These are phyloP conservation scores for Drosophila sordidula DNA, from an alignment of 2,888 invertebrate species.

Conservation along the genomic window DNA sequence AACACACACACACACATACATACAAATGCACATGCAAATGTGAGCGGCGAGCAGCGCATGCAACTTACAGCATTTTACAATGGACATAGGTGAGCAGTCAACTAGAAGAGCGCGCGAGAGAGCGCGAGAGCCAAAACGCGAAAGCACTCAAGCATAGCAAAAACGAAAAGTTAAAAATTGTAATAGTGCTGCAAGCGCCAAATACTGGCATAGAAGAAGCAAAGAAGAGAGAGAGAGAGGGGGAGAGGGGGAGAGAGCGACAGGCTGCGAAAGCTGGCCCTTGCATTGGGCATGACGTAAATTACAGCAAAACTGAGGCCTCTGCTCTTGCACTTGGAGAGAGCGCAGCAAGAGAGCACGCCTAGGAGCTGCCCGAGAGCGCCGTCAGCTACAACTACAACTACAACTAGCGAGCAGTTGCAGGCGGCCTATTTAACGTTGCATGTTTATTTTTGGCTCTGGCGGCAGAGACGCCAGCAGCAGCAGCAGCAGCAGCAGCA, in stretches of 20 bases:
- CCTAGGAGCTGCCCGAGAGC: constrained; percentile 19
- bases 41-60: constrained; percentile 61
- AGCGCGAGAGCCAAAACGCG: constrained; percentile 38
- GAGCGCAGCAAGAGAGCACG: constrained; percentile 24
- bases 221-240: constrained; percentile 10
- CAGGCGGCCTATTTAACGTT: constrained; percentile 73
- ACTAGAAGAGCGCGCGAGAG: constrained; percentile 20
- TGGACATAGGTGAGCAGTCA: constrained; percentile 37
- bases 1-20: constrained; percentile 18
- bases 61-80: constrained; percentile 71
- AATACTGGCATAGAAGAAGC: constrained; percentile 19
- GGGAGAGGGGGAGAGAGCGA: too few species aligned
- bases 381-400: constrained; percentile 17
- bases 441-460: constrained; percentile 78
- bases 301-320: constrained; percentile 48
- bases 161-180: constrained; percentile 11
- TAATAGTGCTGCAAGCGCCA: constrained; percentile 49
- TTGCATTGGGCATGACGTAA: constrained; percentile 52
- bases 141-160: constrained; percentile 43
- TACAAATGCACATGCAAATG: constrained; percentile 67
- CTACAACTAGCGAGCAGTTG: constrained; percentile 32
- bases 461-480: constrained; percentile 37
- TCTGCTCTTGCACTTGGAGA: constrained; percentile 79
- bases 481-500: constrained; percentile 42
- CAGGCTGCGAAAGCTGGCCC: constrained; percentile 25